A percentile compares a stretch with the other conserved stretches of the same genome.
Conservation (phyloP, 2,888 invertebrate genomes). For the Bugulina stolonifera region DNA sequence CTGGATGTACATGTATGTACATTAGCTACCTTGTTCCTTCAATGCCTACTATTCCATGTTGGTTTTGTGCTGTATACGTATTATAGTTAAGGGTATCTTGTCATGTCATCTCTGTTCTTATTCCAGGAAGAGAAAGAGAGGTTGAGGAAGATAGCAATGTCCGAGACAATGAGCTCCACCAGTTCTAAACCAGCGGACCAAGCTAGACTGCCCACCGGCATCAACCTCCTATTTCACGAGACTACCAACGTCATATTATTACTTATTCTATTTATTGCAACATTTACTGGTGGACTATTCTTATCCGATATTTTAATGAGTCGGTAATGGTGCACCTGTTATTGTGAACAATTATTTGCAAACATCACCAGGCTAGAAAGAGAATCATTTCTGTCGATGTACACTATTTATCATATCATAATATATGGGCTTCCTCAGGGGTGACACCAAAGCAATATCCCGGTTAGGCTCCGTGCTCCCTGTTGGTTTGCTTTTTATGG, state of each 20-base stretch:
- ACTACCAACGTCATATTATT: not conserved
- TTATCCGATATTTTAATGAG: not conserved
- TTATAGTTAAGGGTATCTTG: not conserved
- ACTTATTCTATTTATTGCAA: not conserved
- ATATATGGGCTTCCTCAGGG: not conserved
- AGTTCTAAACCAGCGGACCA: constrained; percentile 38
- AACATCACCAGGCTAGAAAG: too few relatives aligned
- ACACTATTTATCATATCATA: too few relatives aligned
- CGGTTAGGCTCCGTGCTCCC: too few relatives aligned
- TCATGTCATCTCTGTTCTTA: constrained; percentile 13
- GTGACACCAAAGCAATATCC: too few relatives aligned
- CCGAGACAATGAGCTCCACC: constrained; percentile 43
- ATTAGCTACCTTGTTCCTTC: too few relatives aligned
- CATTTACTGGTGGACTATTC: not conserved
- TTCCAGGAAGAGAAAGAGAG: constrained; percentile 45
- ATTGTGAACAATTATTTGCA: not conserved
- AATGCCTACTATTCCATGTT: too few relatives aligned
- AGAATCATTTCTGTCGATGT: too few relatives aligned
- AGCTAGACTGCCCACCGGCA: not conserved
- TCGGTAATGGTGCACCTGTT: not conserved
- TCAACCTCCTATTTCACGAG: not conserved
- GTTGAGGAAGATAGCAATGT: constrained; percentile 46
- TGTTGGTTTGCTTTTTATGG: too few relatives aligned
- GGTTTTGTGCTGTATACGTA: not conserved
- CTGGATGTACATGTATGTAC: not conserved